Evolutionary conservation across 2,113 vertebrate species (phyloP).

Genomic region (Typhlomys cinereus): DNA sequence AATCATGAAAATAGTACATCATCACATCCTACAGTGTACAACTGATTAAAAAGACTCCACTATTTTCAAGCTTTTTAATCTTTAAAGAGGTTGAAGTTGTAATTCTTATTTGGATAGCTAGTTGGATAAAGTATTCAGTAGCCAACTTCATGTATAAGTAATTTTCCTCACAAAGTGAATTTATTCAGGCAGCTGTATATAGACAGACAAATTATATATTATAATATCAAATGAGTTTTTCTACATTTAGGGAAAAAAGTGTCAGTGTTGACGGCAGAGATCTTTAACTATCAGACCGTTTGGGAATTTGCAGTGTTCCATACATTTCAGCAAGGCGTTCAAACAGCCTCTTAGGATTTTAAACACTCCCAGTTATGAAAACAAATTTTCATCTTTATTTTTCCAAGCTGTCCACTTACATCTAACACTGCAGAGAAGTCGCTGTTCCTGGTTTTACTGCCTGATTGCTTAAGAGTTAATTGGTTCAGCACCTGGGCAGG

Average conservation of each 20-base stretch:
- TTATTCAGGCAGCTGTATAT: conserved; percentile 9
- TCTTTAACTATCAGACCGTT: conserved; percentile 76
- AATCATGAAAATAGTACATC: conserved; percentile 20
- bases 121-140: conserved; percentile 48
- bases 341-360: conserved; percentile 85
- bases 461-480: conserved; percentile 87
- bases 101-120: conserved; percentile 25
- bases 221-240: conserved; percentile 71
- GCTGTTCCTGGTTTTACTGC: conserved; percentile 84
- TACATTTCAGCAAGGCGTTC: conserved; percentile 80
- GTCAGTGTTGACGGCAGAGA: conserved; percentile 75
- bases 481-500: conserved; percentile 90
- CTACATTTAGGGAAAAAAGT: conserved; percentile 60
- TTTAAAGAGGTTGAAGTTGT: not conserved
- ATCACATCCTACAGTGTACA: conserved; percentile 12
- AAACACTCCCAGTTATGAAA: conserved; percentile 87
- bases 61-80: not conserved
- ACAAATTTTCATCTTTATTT: conserved; percentile 88
- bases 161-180: not conserved
- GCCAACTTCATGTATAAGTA: conserved; percentile 30
- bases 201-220: conserved; percentile 49
- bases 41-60: not conserved
- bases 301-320: conserved; percentile 80
- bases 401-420: conserved; percentile 87
- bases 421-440: conserved; percentile 85